Evolutionary conservation across 2,888 invertebrate genomes (phyloP), one percentile per base, ranked within the genome.

Genomic region (Macrophya annulata): DNA sequence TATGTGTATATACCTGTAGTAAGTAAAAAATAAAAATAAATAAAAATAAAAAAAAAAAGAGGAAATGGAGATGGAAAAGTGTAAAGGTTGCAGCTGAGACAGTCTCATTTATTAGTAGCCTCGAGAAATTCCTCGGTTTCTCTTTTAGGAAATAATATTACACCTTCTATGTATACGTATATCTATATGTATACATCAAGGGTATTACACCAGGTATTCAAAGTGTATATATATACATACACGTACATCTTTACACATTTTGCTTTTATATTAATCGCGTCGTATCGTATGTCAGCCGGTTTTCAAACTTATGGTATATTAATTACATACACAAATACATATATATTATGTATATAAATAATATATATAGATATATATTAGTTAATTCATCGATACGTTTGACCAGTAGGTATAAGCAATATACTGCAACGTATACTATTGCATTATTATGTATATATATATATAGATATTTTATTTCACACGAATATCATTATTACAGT

Each of bases 71-170:
- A 25, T 8, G 37, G 40, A 43, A 45, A 45, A 71, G 17, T 17
- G 4, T 17, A 17, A 17, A 51, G 51, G 48, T 10, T 40, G 31
- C 2, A 25, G 12, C 9, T 43, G 10, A 9, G 72, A 40, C 72
- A 43, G 40, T 72, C n/a, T n/a, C 40, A 43, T 72, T 72, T 74
- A 43, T 45, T n/a, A 43, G 21, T 21, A 21, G 21, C 45, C 31
- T 15, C 21, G 45, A 45, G 74, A 21, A 68, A n/a, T 68, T 37
- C 31, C 25, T 37, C 12, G 5, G 68, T 68, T 68, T 68, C 68
- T 68, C 68, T 68, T 68, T 68, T 68, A 31, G 68, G 37, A 37
- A 68, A n/a, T n/a, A 59, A n/a, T 59, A 21, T 21, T 59, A 59
- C n/a, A n/a, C 25, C 10, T 21, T 25, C 25, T 62, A 62, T 12